Base-by-base conservation (phyloP, 2,888 invertebrate species). In the Orthonevra nobilis region DNA sequence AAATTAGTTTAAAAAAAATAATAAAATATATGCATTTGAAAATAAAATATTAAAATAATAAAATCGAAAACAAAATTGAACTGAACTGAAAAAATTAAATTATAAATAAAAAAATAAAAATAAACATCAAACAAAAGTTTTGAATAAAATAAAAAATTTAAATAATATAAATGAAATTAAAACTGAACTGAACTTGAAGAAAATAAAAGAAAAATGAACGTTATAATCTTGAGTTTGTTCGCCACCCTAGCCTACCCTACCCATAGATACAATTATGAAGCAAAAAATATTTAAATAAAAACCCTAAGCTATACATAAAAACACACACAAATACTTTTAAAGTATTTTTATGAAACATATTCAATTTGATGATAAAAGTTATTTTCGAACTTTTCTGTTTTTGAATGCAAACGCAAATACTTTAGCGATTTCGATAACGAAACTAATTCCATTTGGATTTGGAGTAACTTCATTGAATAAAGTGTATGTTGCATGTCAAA, bases 181-280 rank as follows among this genome's bases (percentile, higher is more conserved):
- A n/a, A n/a, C n/a, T n/a, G n/a, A n/a, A n/a, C n/a, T n/a, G n/a
- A n/a, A n/a, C n/a, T n/a, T n/a, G n/a, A n/a, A n/a, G n/a, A n/a
- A n/a, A n/a, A n/a, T n/a, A 3, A n/a, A 44, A 15, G 7, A 23
- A 0, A 19, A 40, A 0, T 14, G 30, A 58, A 44, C 10, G 15
- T 40, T 2, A 56, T 26, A 50, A 40, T 63, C 64, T 44, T 54
- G 52, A 64, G 64, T 64, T 64, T 64, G 64, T 28, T 17, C 26
- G 52, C 64, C 14, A 54, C 7, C 32, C 42, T 64, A 52, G 34
- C 15, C 42, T 54, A 64, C 23, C 1, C 5, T 7, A n/a, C n/a
- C 7, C 14, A 23, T 15, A 19, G 23, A 23, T 23, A 23, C 5
- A 23, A 23, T 23, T 23, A 23, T 4, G 23, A 23, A 23, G 5